Evolutionary conservation across 2,113 vertebrate genomes (phyloP).

Genomic region (Festucalex cinctus): DNA sequence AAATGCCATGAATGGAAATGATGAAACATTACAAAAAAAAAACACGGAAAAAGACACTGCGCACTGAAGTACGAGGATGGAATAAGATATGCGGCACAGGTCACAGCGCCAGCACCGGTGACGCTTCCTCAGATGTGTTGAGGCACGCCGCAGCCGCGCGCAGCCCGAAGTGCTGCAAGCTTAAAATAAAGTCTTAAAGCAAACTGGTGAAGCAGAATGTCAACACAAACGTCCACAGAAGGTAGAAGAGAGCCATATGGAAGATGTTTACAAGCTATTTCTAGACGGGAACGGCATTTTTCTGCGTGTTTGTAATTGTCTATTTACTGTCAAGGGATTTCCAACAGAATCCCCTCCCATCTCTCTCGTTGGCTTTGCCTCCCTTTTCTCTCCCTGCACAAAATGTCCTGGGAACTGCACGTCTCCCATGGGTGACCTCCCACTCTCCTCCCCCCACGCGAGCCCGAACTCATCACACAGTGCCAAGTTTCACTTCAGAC

Average conservation of each 20-base stretch:
- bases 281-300: slow-evolving; percentile 43
- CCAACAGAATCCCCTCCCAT: slow-evolving; percentile 23
- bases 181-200: slow-evolving; percentile 29
- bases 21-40: too few species aligned
- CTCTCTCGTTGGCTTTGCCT: slow-evolving; percentile 13
- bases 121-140: slow-evolving; percentile 16
- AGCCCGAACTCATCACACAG: slow-evolving; percentile 15
- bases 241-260: slow-evolving; percentile 41
- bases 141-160: slow-evolving; percentile 26
- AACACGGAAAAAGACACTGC: too few species aligned
- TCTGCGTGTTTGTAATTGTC: slow-evolving; percentile 33
- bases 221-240: slow-evolving; percentile 14
- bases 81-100: slow-evolving; percentile 10
- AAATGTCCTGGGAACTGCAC: slow-evolving; percentile 60
- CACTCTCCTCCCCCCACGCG: slow-evolving; percentile 3
- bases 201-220: slow-evolving; percentile 26
- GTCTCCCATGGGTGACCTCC: slow-evolving; percentile 29
- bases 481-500: slow-evolving; percentile 36
- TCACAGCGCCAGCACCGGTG: slow-evolving; percentile 23
- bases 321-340: slow-evolving; percentile 49
- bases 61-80: background rate
- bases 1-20: background rate
- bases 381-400: slow-evolving; percentile 30
- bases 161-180: slow-evolving; percentile 30
- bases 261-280: slow-evolving; percentile 64